phyloP scores from a whole-genome alignment of 2,113 vertebrate species.

The Colistium nudipinnis region DNA sequence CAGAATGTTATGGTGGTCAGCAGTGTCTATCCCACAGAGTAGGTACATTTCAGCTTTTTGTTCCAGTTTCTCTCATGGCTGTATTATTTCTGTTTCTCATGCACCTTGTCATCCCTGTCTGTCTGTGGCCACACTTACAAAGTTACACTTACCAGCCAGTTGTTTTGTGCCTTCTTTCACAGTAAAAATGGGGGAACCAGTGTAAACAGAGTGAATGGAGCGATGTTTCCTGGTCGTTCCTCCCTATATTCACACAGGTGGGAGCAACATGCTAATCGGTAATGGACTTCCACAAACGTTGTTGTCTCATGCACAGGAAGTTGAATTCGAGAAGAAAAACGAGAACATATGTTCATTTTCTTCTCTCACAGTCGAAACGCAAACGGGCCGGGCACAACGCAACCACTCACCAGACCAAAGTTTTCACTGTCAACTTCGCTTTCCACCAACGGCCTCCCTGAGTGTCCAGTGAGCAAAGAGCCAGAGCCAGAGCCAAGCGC shows the following conservation, averaged over 20 bases:
- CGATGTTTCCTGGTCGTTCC: conserved; percentile 94
- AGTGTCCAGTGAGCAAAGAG: conserved; percentile 87
- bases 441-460: conserved; percentile 93
- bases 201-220: conserved; percentile 95
- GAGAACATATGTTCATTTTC: not conserved
- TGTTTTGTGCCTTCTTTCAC: conserved; percentile 62
- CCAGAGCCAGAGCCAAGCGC: conserved; percentile 72
- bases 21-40: conserved; percentile 95
- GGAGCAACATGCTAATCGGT: conserved; percentile 50
- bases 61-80: not conserved
- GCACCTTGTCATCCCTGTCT: conserved; percentile 21
- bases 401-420: conserved; percentile 90
- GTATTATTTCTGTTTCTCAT: conserved; percentile 14
- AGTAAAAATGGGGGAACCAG: conserved; percentile 93
- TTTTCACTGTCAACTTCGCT: conserved; percentile 85
- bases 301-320: not conserved
- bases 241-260: conserved; percentile 92
- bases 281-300: conserved; percentile 29
- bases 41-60: conserved; percentile 75
- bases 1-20: conserved; percentile 99
- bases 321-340: conserved; percentile 5
- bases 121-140: conserved; percentile 10
- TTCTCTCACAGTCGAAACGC: conserved; percentile 84
- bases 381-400: conserved; percentile 91
- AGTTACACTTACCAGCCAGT: conserved; percentile 25